Percentiles rank a stretch among this genome's conserved stretches.
phyloP scores from a whole-genome alignment of 2,113 vertebrate genomes.

The Proteles cristata region DNA sequence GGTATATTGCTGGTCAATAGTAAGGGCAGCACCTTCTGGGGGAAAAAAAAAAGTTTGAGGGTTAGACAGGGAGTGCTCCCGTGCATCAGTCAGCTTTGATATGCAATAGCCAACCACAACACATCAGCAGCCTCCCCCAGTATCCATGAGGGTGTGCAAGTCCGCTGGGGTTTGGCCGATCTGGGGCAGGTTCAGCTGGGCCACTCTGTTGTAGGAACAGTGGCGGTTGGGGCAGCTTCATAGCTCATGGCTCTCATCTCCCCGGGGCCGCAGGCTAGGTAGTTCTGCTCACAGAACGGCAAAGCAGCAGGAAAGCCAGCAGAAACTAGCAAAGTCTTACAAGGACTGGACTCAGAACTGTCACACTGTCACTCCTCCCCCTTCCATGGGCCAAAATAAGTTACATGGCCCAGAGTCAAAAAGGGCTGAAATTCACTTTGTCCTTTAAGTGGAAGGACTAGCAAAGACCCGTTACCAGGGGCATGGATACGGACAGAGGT shows the following conservation, averaged over 20 bases:
- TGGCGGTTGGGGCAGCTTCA: neutral
- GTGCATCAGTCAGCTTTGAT: neutral
- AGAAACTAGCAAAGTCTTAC: neutral
- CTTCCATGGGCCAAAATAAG: neutral
- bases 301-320: neutral
- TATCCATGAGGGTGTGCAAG: neutral
- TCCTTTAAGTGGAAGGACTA: neutral
- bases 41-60: neutral
- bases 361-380: neutral
- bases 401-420: neutral
- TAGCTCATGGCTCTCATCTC: neutral
- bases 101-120: neutral
- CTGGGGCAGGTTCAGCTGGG: neutral
- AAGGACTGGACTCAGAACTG: neutral
- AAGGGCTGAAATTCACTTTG: neutral
- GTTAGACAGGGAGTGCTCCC: neutral
- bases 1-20: neutral
- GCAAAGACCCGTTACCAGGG: neutral
- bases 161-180: neutral
- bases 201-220: no score
- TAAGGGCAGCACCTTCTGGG: no score
- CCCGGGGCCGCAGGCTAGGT: no score
- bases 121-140: no score
- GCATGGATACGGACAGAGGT: accelerated
- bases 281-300: neutral